Percentiles rank a stretch among this genome's conserved stretches.
These are phyloP conservation scores for Drosophila busckii DNA, from an alignment of 1,140 invertebrate genomes.

Conservation along the genomic window DNA sequence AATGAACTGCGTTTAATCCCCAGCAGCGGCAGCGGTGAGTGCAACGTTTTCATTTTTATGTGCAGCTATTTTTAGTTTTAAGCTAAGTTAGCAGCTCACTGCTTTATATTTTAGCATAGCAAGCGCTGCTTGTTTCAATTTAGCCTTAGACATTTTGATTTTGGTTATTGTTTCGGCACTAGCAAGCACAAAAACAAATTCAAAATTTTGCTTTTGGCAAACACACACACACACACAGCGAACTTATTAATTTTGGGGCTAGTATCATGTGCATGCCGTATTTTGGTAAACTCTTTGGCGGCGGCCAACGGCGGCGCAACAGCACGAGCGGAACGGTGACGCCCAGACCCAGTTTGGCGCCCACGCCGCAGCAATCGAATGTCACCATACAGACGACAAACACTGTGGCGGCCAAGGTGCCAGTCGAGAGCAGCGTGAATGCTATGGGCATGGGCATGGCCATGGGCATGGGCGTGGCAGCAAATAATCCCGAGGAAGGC, in stretches of 20 bases:
- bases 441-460: neutral
- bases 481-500: no score
- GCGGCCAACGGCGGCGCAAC: slow-evolving; percentile 16
- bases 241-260: no score
- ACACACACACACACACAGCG: neutral
- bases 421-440: neutral
- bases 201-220: slow-evolving; percentile 4
- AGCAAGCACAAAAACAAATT: neutral
- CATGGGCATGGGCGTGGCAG: neutral
- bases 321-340: neutral
- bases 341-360: slow-evolving; percentile 19
- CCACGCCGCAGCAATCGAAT: slow-evolving; percentile 18
- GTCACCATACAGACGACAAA: slow-evolving; percentile 12
- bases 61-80: no score
- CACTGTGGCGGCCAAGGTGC: neutral
- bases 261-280: slow-evolving; percentile 42
- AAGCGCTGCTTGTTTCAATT: no score
- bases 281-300: slow-evolving; percentile 29
- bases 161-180: neutral
- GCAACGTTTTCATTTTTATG: no score
- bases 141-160: no score
- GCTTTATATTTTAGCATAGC: no score
- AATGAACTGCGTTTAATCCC: no score
- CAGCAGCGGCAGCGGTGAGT: no score
- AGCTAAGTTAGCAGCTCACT: no score